phyloP scores from a whole-genome alignment of 2,113 vertebrate genomes.

The Larimichthys polyactis region DNA sequence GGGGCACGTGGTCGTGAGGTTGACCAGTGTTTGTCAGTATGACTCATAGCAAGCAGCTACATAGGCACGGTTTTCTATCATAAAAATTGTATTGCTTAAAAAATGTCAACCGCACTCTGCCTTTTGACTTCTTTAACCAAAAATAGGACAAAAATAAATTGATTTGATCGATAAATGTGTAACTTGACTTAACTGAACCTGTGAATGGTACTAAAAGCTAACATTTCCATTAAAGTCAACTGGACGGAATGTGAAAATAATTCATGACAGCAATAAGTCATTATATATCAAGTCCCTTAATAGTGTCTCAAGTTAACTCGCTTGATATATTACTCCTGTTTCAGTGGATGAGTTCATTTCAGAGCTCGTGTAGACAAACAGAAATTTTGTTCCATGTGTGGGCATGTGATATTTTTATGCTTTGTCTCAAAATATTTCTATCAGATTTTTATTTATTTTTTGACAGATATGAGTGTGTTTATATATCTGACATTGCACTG shows the following conservation, averaged over 20 bases:
- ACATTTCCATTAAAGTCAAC: constrained; percentile 11
- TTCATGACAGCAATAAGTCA: constrained; percentile 22
- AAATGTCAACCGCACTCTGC: background rate
- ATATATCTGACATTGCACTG: constrained; percentile 44
- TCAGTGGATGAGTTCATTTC: constrained; percentile 24
- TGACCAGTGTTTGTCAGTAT: constrained; percentile 57
- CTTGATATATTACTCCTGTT: constrained; percentile 19
- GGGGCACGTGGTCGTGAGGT: constrained; percentile 39
- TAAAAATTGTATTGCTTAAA: constrained; percentile 2
- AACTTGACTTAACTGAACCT: background rate
- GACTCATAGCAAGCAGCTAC: constrained; percentile 56
- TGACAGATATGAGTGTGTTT: constrained; percentile 60
- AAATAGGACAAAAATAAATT: background rate
- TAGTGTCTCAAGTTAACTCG: background rate
- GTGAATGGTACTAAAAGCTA: constrained; percentile 11
- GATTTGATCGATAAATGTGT: background rate
- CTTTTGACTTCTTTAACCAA: background rate
- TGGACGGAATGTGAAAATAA: constrained; percentile 7
- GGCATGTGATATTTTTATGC: constrained; percentile 48
- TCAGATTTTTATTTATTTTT: constrained; percentile 17
- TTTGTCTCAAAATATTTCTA: constrained; percentile 44
- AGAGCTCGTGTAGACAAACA: constrained; percentile 17
- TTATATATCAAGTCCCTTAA: background rate
- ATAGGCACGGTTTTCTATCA: constrained; percentile 1
- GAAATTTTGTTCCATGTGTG: constrained; percentile 34